These are phyloP conservation scores for Labrus mixtus DNA, from an alignment of 2,113 vertebrate species.

Conservation along the genomic window DNA sequence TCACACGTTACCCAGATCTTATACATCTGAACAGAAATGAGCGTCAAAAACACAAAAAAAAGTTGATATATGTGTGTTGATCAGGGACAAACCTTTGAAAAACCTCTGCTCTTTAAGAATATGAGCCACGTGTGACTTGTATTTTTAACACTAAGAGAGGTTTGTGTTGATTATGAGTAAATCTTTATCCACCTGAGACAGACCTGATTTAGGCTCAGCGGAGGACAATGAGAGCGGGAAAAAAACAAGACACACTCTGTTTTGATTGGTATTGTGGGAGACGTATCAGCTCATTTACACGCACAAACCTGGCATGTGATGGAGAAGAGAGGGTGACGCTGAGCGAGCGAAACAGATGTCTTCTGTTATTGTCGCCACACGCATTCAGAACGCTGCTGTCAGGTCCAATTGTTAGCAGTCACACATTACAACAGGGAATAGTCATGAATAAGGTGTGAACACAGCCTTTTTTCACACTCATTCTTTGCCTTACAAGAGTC, in stretches of 20 bases:
- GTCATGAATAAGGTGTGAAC: constrained; percentile 12
- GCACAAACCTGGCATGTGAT: background rate
- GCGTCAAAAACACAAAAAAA: background rate
- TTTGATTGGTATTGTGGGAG: constrained; percentile 9
- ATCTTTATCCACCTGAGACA: constrained; percentile 28
- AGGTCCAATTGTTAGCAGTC: background rate
- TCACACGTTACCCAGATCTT: no score
- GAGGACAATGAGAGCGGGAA: background rate
- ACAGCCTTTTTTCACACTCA: background rate
- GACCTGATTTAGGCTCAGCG: background rate
- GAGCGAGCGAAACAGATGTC: constrained; percentile 21
- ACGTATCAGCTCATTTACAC: background rate
- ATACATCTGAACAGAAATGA: background rate
- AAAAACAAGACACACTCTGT: background rate
- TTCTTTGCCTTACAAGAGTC: background rate
- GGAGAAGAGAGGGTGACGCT: background rate
- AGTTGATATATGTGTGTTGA: background rate
- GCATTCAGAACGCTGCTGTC: background rate
- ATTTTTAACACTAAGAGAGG: constrained; percentile 14
- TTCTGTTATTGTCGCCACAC: constrained; percentile 1
- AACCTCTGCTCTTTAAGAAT: background rate
- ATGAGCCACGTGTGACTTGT: constrained; percentile 26
- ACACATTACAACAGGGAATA: background rate
- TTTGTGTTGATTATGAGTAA: constrained; percentile 6
- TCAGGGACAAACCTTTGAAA: constrained; percentile 5